phyloP scores from a whole-genome alignment of 2,797 vertebrate species.

The Chelmon rostratus region DNA sequence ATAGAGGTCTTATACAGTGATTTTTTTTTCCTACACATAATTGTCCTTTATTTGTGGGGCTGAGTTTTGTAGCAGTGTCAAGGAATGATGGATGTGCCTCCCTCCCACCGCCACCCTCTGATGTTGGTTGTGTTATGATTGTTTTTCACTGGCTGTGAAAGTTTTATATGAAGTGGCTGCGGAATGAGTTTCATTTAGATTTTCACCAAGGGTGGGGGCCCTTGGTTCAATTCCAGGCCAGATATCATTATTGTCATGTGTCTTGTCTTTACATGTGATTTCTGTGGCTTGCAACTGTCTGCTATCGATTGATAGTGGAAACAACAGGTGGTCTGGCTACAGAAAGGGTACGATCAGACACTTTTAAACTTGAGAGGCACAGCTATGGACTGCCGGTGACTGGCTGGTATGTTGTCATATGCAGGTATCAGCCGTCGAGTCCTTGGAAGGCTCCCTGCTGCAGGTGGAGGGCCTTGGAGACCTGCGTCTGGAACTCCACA shows the following conservation, averaged over 20 bases:
- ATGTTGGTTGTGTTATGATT: not conserved
- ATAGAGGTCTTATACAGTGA: not conserved
- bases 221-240: too few relatives aligned
- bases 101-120: too few relatives aligned
- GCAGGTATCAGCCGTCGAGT: slow-evolving; percentile 95
- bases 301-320: not conserved
- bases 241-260: not conserved
- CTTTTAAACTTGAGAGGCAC: not conserved
- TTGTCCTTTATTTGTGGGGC: not conserved
- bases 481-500: slow-evolving; percentile 95
- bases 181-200: not conserved
- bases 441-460: slow-evolving; percentile 93
- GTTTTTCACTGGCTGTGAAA: not conserved
- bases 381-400: not conserved
- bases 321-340: not conserved
- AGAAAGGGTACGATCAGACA: not conserved
- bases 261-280: not conserved
- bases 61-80: not conserved
- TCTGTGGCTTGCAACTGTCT: not conserved
- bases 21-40: not conserved
- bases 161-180: not conserved
- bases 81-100: not conserved
- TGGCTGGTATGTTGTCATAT: slow-evolving; percentile 31
- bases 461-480: slow-evolving; percentile 98
- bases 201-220: too few relatives aligned